Conservation (phyloP, 2,797 vertebrate genomes). For the Pampus argenteus region DNA sequence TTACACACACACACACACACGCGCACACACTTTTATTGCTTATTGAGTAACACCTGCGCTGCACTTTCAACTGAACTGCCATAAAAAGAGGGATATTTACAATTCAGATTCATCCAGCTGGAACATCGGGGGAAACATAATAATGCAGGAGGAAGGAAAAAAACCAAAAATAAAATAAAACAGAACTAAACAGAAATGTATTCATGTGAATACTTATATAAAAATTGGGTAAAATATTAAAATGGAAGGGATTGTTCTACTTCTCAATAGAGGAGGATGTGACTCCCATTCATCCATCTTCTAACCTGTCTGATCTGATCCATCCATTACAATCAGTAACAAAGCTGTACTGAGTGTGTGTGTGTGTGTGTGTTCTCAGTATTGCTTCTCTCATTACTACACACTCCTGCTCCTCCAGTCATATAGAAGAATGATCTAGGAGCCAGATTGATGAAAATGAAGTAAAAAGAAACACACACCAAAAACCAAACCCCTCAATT, state of each 20-base stretch:
- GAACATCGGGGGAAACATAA: slow-evolving; percentile 44
- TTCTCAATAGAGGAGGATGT: slow-evolving; percentile 37
- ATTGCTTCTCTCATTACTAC: slow-evolving; percentile 3
- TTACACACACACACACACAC: slow-evolving; percentile 30
- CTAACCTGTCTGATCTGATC: slow-evolving; percentile 57
- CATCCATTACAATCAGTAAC: slow-evolving; percentile 38
- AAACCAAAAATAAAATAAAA: not conserved
- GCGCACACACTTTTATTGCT: slow-evolving; percentile 24
- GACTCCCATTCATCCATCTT: slow-evolving; percentile 47
- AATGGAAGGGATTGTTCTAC: slow-evolving; percentile 37
- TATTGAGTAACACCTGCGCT: slow-evolving; percentile 54
- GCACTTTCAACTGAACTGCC: slow-evolving; percentile 43
- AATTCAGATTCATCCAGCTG: slow-evolving; percentile 53
- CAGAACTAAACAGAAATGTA: slow-evolving; percentile 28
- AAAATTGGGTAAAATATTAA: slow-evolving; percentile 36
- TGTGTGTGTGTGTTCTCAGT: slow-evolving; percentile 6
- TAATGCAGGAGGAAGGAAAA: slow-evolving; percentile 42
- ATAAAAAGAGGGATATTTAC: slow-evolving; percentile 61
- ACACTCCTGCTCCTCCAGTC: slow-evolving; percentile 9
- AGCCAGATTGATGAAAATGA: slow-evolving; percentile 48
- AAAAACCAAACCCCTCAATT: slow-evolving; percentile 49
- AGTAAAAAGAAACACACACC: slow-evolving; percentile 48
- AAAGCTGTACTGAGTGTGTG: slow-evolving; percentile 33
- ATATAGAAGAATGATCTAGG: slow-evolving; percentile 15
- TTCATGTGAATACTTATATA: slow-evolving; percentile 33